phyloP scores from a whole-genome alignment of 1,140 invertebrate genomes.

The Drosophila bipectinata region DNA sequence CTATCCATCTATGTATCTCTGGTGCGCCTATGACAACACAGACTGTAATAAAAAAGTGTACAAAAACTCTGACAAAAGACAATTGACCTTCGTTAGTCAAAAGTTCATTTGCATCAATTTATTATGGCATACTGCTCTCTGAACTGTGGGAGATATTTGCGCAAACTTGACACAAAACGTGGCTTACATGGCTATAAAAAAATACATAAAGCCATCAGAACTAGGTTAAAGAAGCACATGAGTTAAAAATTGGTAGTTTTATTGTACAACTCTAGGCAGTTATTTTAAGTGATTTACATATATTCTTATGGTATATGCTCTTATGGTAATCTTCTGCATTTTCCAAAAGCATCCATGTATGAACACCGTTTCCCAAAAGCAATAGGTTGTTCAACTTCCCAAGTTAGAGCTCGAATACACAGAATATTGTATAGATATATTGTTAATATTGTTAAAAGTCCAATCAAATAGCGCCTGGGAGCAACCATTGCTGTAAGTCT shows the following conservation, averaged over 20 bases:
- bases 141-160: slow-evolving; percentile 46
- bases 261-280: background rate
- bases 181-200: slow-evolving; percentile 1
- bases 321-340: background rate
- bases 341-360: background rate
- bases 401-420: no score
- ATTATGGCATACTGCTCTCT: slow-evolving; percentile 47
- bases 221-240: slow-evolving; percentile 12
- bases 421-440: no score
- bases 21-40: slow-evolving; percentile 58
- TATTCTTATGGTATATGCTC: no score
- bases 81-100: slow-evolving; percentile 74
- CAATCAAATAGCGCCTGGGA: no score
- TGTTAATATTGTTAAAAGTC: no score
- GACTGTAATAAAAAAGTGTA: slow-evolving; percentile 34
- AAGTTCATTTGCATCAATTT: slow-evolving; percentile 65
- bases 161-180: slow-evolving; percentile 19
- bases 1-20: slow-evolving; percentile 32
- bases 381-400: background rate
- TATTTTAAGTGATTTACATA: no score
- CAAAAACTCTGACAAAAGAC: slow-evolving; percentile 40
- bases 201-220: slow-evolving; percentile 17
- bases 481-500: no score
- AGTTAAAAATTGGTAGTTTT: background rate
- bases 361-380: background rate